phyloP scores from a whole-genome alignment of 2,888 invertebrate genomes.

The Himalopsyche kuldschensis region DNA sequence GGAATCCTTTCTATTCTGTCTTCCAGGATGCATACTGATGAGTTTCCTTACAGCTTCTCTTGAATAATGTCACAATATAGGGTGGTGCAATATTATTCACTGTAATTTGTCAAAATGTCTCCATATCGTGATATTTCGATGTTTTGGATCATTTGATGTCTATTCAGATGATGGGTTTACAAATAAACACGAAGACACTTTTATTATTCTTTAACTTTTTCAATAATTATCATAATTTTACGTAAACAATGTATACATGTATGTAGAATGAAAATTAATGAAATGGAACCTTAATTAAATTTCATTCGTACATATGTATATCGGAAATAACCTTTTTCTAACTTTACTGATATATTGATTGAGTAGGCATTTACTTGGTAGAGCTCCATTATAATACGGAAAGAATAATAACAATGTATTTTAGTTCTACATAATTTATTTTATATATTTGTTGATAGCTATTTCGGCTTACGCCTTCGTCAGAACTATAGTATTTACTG shows the following conservation, averaged over 20 bases:
- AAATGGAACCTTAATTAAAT: neutral
- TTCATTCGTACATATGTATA: too few species aligned
- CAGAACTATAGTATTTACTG: too few species aligned
- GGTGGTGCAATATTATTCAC: neutral
- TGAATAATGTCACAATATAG: neutral
- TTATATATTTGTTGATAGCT: too few species aligned
- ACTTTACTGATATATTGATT: too few species aligned
- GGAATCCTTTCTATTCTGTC: slow-evolving; percentile 8
- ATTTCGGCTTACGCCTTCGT: too few species aligned
- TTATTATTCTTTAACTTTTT: neutral
- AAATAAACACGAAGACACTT: neutral
- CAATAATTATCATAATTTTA: neutral
- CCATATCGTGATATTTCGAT: neutral
- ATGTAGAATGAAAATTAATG: neutral
- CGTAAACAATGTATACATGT: too few species aligned
- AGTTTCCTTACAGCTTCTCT: neutral
- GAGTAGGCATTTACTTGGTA: too few species aligned
- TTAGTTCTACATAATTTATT: too few species aligned
- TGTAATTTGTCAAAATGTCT: neutral
- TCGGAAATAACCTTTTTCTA: too few species aligned
- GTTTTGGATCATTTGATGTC: neutral
- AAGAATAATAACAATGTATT: too few species aligned
- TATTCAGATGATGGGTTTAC: too few species aligned
- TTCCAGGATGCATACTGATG: slow-evolving; percentile 7
- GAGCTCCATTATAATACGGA: too few species aligned